Percentiles rank a stretch among this genome's conserved stretches.
These are phyloP conservation scores for Ganaspis sp. DNA, from an alignment of 1,140 invertebrate genomes.

Conservation along the genomic window DNA sequence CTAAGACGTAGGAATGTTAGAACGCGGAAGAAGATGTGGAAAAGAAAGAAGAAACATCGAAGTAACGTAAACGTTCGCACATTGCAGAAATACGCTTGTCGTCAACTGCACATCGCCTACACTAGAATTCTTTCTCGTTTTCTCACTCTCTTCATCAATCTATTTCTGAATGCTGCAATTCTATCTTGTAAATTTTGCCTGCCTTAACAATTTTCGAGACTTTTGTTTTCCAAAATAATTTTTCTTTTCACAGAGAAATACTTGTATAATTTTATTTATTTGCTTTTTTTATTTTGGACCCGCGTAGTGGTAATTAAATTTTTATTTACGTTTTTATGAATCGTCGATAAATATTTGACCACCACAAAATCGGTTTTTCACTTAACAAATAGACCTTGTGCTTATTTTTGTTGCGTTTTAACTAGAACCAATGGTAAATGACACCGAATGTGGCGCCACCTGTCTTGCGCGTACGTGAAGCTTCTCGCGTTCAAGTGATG, in stretches of 20 bases:
- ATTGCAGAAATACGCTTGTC: slow-evolving; percentile 29
- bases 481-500: too few relatives aligned
- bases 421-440: too few relatives aligned
- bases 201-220: neutral
- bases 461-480: too few relatives aligned
- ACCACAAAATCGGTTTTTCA: too few relatives aligned
- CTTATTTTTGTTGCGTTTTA: too few relatives aligned
- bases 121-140: neutral
- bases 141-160: slow-evolving; percentile 24
- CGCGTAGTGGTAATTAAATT: too few relatives aligned
- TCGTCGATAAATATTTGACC: too few relatives aligned
- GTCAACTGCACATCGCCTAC: slow-evolving; percentile 37
- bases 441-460: too few relatives aligned
- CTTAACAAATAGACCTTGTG: too few relatives aligned
- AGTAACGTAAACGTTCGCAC: slow-evolving; percentile 3
- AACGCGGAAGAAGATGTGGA: slow-evolving; percentile 7
- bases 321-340: too few relatives aligned
- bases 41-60: slow-evolving; percentile 6
- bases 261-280: too few relatives aligned
- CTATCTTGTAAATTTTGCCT: neutral
- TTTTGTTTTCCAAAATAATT: neutral
- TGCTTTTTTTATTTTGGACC: too few relatives aligned
- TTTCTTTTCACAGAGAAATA: neutral
- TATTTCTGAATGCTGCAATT: neutral
- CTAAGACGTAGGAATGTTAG: neutral